phyloP scores from a whole-genome alignment of 1,140 invertebrate genomes.

The Agrilus planipennis region DNA sequence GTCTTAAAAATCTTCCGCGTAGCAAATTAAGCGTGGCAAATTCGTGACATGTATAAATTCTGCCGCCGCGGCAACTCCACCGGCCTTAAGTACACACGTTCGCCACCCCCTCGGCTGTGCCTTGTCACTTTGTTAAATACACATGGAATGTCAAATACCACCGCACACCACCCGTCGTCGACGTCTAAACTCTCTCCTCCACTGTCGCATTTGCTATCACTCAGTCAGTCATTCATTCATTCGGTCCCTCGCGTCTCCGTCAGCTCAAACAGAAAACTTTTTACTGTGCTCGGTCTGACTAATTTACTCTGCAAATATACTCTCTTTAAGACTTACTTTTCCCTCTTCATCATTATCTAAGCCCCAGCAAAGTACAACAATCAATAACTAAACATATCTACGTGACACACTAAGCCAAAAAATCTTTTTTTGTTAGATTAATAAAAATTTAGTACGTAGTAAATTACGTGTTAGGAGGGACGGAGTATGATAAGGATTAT shows the following conservation, averaged over 20 bases:
- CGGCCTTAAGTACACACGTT: conserved; percentile 27
- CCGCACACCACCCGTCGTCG: conserved; percentile 10
- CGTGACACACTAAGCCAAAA: too few relatives aligned
- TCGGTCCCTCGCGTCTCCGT: conserved; percentile 3
- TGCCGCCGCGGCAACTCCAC: too few relatives aligned
- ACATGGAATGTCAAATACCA: conserved; percentile 27
- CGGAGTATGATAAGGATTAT: too few relatives aligned
- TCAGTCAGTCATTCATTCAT: background rate
- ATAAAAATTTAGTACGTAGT: conserved; percentile 7
- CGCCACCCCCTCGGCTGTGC: too few relatives aligned
- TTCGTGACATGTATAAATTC: conserved; percentile 16
- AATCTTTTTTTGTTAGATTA: conserved; percentile 4
- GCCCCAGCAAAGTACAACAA: too few relatives aligned
- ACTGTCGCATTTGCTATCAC: background rate
- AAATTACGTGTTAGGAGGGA: background rate
- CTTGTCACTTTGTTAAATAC: conserved; percentile 31
- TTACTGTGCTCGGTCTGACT: conserved; percentile 17
- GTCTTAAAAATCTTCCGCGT: background rate
- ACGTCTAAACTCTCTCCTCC: too few relatives aligned
- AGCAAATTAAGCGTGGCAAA: conserved; percentile 10
- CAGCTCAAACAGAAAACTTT: conserved; percentile 19
- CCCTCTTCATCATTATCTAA: conserved; percentile 11
- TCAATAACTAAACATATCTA: too few relatives aligned
- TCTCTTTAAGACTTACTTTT: conserved; percentile 19
- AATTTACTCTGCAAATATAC: conserved; percentile 28